These are phyloP conservation scores for Itoplectis maculator DNA, from an alignment of 2,888 invertebrate species.

Conservation along the genomic window DNA sequence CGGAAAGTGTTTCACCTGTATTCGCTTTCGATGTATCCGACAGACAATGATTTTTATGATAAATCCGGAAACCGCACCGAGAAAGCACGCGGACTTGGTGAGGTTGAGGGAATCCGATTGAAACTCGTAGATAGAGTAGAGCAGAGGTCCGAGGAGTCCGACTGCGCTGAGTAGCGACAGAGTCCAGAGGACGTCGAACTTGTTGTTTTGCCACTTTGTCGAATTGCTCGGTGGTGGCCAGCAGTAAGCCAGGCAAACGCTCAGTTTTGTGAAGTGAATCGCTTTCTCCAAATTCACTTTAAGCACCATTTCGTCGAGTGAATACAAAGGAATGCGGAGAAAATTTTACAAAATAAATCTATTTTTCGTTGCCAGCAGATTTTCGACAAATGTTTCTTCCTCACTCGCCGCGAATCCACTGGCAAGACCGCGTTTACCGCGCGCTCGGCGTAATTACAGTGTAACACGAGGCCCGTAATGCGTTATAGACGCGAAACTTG, in stretches of 20 bases:
- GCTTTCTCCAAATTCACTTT: constrained; percentile 62
- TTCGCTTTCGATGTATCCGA: constrained; percentile 60
- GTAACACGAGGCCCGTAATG: background rate
- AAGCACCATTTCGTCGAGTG: background rate
- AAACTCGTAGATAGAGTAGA: constrained; percentile 61
- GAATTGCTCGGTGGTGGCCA: constrained; percentile 60
- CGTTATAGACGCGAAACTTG: background rate
- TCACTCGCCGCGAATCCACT: background rate
- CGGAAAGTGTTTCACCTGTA: constrained; percentile 69
- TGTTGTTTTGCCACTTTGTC: constrained; percentile 46
- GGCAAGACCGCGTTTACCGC: background rate
- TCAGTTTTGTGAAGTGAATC: constrained; percentile 62
- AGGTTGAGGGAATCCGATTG: constrained; percentile 60
- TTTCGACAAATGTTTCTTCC: background rate
- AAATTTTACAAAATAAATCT: background rate
- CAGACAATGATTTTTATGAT: constrained; percentile 69
- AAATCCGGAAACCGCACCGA: constrained; percentile 66
- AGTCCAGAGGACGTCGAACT: constrained; percentile 56
- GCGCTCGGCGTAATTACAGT: constrained; percentile 10
- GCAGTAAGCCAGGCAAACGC: constrained; percentile 61
- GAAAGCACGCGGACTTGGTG: constrained; percentile 68
- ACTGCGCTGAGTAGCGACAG: constrained; percentile 46
- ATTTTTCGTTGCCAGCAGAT: background rate
- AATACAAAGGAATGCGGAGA: background rate
- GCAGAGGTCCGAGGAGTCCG: constrained; percentile 51